Base-by-base conservation (phyloP, 2,888 invertebrate species). In the Camptogramma bilineatum region DNA sequence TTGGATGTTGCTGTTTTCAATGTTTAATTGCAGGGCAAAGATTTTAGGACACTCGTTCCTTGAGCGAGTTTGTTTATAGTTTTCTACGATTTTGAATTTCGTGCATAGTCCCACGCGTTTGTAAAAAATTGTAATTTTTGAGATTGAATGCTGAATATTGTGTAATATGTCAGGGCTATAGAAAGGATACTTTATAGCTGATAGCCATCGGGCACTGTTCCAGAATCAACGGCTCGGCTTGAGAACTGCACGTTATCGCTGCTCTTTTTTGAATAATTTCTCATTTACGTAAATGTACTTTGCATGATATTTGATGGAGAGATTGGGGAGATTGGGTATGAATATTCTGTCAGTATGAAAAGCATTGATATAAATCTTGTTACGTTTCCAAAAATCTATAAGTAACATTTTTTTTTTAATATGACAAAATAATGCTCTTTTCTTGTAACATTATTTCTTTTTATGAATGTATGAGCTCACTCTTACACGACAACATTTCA, bases 121-220 rank as follows among this genome's bases (percentile, higher is more conserved):
- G 16, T 42, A 3, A 42, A 10, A 10, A 1, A 16, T 42, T 16
- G 13, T 16, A 42, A 8, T 17, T 52, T 31, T 21, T 16, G 9
- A 42, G 19, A 21, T 19, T 16, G 4, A 16, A 8, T 19, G 18
- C 56, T 56, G 48, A 5, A 4, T 34, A 34, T 7, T 39, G 2
- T 48, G 16, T 58, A 52, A 39, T 59, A 31, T 64, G 64, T 52
- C 52, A 21, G 24, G 57, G 42, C 61, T 66, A 42, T 62, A 68
- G 62, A 62, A 72, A 67, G 60, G 63, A 74, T 74, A 72, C 65
- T 77, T 77, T 75, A 76, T 72, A 68, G 69, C 44, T 64, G 69
- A 70, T 73, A 71, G 72, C 70, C 71, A 69, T 62, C 72, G 71
- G 74, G 74, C 71, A 74, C 52, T 42, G 69, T 72, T 72, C 73